Conservation (phyloP, 2,888 invertebrate genomes). For the Xylophagus ater region DNA sequence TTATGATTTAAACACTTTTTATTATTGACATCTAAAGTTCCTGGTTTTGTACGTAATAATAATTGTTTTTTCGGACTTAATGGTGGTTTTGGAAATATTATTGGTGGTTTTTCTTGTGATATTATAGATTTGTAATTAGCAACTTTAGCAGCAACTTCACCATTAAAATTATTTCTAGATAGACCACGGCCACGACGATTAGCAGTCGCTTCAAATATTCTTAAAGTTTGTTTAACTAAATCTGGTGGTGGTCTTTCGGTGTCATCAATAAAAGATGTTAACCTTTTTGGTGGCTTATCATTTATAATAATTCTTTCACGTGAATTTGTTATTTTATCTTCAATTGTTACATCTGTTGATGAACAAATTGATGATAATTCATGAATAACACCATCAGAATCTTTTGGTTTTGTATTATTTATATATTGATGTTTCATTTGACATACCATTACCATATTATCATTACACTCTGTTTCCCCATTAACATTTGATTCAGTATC, state of each 20-base stretch:
- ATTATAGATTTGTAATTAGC: constrained; percentile 53
- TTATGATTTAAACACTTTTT: neutral
- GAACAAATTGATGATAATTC: constrained; percentile 4
- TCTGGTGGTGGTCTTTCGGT: constrained; percentile 79
- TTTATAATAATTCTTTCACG: constrained; percentile 39
- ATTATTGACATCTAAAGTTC: constrained; percentile 19
- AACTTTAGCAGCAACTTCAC: constrained; percentile 53
- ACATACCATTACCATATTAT: too few relatives aligned
- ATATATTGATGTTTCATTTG: too few relatives aligned
- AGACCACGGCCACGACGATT: constrained; percentile 41
- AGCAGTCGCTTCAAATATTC: constrained; percentile 67
- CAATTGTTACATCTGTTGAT: constrained; percentile 29
- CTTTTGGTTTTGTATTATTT: too few relatives aligned
- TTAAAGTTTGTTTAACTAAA: constrained; percentile 74
- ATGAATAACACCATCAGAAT: constrained; percentile 1
- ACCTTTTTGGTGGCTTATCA: constrained; percentile 44
- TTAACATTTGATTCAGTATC: constrained; percentile 17
- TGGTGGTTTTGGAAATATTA: constrained; percentile 42
- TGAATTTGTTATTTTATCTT: constrained; percentile 38
- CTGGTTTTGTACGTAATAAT: constrained; percentile 18
- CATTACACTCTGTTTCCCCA: too few relatives aligned
- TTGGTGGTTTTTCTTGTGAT: constrained; percentile 45
- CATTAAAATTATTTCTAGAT: constrained; percentile 35
- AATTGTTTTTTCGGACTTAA: constrained; percentile 27
- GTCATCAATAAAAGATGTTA: constrained; percentile 54